Evolutionary conservation across 2,113 vertebrate species (phyloP), one percentile per base, ranked within the genome.

Genomic region (Casuarius casuarius): DNA sequence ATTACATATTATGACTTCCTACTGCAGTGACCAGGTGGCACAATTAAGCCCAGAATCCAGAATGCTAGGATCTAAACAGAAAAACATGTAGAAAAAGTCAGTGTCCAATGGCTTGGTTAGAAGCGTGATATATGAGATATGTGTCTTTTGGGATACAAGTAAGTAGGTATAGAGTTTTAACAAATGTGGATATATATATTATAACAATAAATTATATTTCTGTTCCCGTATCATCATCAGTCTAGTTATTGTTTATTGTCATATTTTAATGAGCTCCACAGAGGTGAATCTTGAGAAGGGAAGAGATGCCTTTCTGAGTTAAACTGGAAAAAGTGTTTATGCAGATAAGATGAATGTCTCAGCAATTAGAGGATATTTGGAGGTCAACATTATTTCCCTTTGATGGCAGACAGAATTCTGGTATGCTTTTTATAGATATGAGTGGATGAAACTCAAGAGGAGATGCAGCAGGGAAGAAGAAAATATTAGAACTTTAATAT

Each of bases 351-450:
- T 75, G 52, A 85, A 5, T 65, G 84, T 48, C 14, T 85, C 9
- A 48, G 81, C 49, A 79, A 76, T 91, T 89, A 84, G 31, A 59
- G 56, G 22, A 38, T 79, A 16, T 68, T 84, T 84, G 66, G 52
- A 85, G 31, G 75, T 75, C 48, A 68, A 9, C n/a, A 26, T 89
- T 87, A n/a, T 72, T 91, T 65, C 84, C 38, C 42, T 84, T 95
- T 89, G 81, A 81, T 87, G 48, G 26, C 65, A 96, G n/a, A 90
- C 16, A 74, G 46, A 61, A 82, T 87, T 94, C 56, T 70, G 72
- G 26, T 74, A 17, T 77, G 28, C 21, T 82, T 84, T 59, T n/a
- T 61, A 29, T 75, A 82, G 68, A 56, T 59, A 28, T 31, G 28
- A 84, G 12, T 91, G 62, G 67, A 48, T 73, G 31, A 79, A 89